phyloP scores from a whole-genome alignment of 2,113 vertebrate species.

The Nothobranchius kuhntae region DNA sequence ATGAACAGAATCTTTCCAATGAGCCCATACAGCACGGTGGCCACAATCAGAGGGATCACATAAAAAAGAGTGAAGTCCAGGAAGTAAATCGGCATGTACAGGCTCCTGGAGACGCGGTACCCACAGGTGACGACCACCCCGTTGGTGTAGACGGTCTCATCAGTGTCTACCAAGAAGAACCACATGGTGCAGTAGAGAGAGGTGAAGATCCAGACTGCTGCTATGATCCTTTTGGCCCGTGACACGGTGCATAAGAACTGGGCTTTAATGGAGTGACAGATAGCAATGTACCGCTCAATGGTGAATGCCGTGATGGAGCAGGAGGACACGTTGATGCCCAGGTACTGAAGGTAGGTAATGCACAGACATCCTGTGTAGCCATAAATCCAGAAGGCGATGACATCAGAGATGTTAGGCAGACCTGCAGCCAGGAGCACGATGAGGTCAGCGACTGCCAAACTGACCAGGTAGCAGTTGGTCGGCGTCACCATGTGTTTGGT shows the following conservation, averaged over 20 bases:
- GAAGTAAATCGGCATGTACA: conserved; percentile 88
- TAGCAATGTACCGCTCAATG: conserved; percentile 86
- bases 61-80: conserved; percentile 87
- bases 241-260: conserved; percentile 86
- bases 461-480: conserved; percentile 89
- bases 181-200: conserved; percentile 86
- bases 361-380: conserved; percentile 84
- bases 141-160: conserved; percentile 78
- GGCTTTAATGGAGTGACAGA: conserved; percentile 85
- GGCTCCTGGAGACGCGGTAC: conserved; percentile 82
- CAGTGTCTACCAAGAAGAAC: conserved; percentile 88
- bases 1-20: conserved; percentile 83
- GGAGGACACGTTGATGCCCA: conserved; percentile 86
- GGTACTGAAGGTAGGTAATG: conserved; percentile 88
- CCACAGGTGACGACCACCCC: conserved; percentile 82
- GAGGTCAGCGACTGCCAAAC: conserved; percentile 84
- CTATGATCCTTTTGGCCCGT: conserved; percentile 84
- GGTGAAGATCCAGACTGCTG: conserved; percentile 84
- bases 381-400: conserved; percentile 83
- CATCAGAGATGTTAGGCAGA: conserved; percentile 84
- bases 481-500: conserved; percentile 87
- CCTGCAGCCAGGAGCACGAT: conserved; percentile 84
- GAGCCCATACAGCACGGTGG: conserved; percentile 82
- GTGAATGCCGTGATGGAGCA: conserved; percentile 87
- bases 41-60: conserved; percentile 77